Evolutionary conservation across 2,113 vertebrate species (phyloP), one percentile per base, ranked within the genome.

Genomic region (Dipodomys stephensi): DNA sequence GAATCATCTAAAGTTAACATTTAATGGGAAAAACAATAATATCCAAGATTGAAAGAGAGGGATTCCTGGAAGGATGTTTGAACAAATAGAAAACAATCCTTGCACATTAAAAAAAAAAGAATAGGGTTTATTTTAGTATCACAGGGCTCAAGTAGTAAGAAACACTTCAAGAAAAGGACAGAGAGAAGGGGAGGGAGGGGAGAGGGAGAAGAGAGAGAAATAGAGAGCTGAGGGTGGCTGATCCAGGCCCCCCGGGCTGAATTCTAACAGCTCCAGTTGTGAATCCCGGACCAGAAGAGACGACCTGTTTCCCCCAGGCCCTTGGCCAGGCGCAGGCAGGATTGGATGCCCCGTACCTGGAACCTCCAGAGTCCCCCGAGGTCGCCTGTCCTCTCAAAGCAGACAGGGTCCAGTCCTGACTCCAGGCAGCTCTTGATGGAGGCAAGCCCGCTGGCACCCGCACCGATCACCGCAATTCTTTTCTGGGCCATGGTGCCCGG

Each of bases 301-400:
- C 3, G 39, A 39, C 5, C 39, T 39, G 39, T 39, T 39, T 39
- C 5, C 53, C 39, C 32, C 69, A 64, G n/a, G 39, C 7, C 23
- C 39, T 39, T 39, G 39, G 5, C 39, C 39, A 39, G 39, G 39
- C 39, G 5, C 39, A 39, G 4, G 39, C 39, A 39, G 5, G 39
- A 39, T 39, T 39, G 39, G 39, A 6, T 39, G 39, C 39, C 39
- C 67, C 44, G 96, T 92, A 98, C 99, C 94, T 97, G 97, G 95
- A 98, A 99, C 76, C 95, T 97, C 99, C 99, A 99, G 60, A 99
- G 49, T 1, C 99, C 99, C 0, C 99, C 99, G 1, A 99, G 98
- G 97, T 98, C 99, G 85, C 97, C 78, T 0, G 97, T 98, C 94
- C 97, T 98, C 96, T 99, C 99, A 10, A 99, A 99, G 97, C 99